Base-by-base conservation (phyloP, 2,888 invertebrate species). In the Dinocampus coccinellae region DNA sequence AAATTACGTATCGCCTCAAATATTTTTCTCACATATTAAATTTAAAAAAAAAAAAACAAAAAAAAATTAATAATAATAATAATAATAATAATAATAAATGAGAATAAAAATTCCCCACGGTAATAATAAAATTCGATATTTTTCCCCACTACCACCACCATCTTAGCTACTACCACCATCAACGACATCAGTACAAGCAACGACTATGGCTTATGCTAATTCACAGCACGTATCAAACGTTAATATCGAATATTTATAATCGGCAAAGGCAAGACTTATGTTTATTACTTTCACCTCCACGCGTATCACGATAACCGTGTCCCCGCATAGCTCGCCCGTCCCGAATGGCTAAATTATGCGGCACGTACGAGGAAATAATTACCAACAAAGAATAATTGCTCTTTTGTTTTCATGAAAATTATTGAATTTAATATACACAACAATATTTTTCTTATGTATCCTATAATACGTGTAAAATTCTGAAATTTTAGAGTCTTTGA, bases 161-260 rank as follows among this genome's bases (percentile, higher is more conserved):
- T 11, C 11, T n/a, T n/a, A n/a, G 11, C 6, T 10, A 36, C 36
- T 11, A 10, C 36, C 7, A 36, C 39, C n/a, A 39, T 39, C 39
- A 39, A 39, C n/a, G 26, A 47, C n/a, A 26, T 20, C 16, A 47
- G 26, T 16, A 29, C 26, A 16, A 24, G 52, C 64, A 58, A 65
- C 70, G 29, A 63, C 80, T 80, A 82, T 79, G 79, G 80, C 84
- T 74, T 87, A 86, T 87, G 87, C 83, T 87, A 87, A 87, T 87
- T 82, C 79, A 69, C 74, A 67, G 63, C 75, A 77, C 81, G 78
- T 85, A 85, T 84, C 84, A 82, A 72, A 84, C 84, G 84, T 85
- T 87, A 86, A 87, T 86, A 87, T 85, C 83, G 80, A 81, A 79
- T 86, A 86, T 86, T 87, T 87, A 87, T 85, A 85, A 85, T 84